Base-by-base conservation (phyloP, 2,888 invertebrate species). In the Oxystoma pomonae region DNA sequence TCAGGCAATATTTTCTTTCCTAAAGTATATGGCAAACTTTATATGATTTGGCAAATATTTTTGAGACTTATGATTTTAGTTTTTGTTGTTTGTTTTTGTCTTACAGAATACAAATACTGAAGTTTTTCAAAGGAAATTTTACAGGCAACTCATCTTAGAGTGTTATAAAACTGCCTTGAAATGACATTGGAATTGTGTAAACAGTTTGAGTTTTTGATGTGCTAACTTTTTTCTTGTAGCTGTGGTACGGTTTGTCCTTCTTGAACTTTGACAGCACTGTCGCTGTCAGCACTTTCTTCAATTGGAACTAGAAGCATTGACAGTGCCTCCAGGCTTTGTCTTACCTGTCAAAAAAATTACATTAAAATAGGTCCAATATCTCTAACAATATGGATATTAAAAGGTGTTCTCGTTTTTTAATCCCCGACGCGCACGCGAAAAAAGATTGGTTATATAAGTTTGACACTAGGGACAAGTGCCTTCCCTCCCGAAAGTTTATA, bases 241-340 rank as follows among this genome's bases (percentile, higher is more conserved):
- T 56, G 3, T 9, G 53, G n/a, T 9, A 50, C 50, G 55, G 12
- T 35, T 35, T 35, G 35, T 35, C 12, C 35, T 35, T 35, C 5
- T 35, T 57, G 17, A 19, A n/a, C n/a, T 20, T 18, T 19, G n/a
- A 19, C 20, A 18, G 17, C 18, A 7, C 18, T 16, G 20, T 60
- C 49, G n/a, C 62, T 59, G 7, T 20, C 60, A 50, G 62, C 16
- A 9, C 55, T 20, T 17, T 55, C 59, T 52, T 61, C 62, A 52
- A 74, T 78, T 65, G 77, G 77, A 66, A 76, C 74, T 64, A 81
- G 68, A 66, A 91, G 86, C 69, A 89, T 87, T 19, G 92, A 91
- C 69, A 92, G 80, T 58, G 90, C 89, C 81, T 92, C 92, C 75
- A 92, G 79, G 61, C 91, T 91, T 78, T 91, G 89, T 67, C 92